Evolutionary conservation across 1,140 invertebrate genomes (phyloP), one percentile per base, ranked within the genome.

Genomic region (Microplitis mediator): DNA sequence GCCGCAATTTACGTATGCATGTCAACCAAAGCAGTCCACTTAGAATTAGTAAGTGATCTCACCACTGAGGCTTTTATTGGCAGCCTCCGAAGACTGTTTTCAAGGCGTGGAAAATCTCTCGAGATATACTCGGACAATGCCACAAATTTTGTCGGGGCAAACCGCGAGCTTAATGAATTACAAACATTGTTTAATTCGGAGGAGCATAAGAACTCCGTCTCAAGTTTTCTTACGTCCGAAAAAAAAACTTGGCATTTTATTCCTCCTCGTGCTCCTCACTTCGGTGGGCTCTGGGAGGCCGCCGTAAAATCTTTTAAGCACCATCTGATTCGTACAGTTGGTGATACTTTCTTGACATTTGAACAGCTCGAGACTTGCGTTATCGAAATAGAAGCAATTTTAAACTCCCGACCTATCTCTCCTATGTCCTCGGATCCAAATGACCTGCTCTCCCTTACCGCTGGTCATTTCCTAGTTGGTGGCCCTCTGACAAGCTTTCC

Each of bases 201-300:
- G 4, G n/a, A 56, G 4, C 52, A 56, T 56, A 56, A 14, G 14
- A 14, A 14, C 11, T n/a, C 11, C 4, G n/a, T 56, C 6, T 2
- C 2, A 13, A 50, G 13, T 50, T 9, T 50, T 13, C 6, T 56
- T n/a, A 56, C n/a, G 4, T n/a, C 4, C 14, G 52, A 14, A 14
- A 11, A 3, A 3, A 13, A 3, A 5, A 3, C 31, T 13, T 65
- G 63, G 63, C 63, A 65, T 45, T 65, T 54, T 51, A 52, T 6
- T 35, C 64, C 64, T 31, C 64, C 64, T 11, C 23, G 45, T 4
- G 64, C 64, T 2, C 64, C 64, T 13, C 64, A 67, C 50, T 67
- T 67, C n/a, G 64, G 64, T 16, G 64, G 64, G n/a, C 13, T 50
- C 6, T 65, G 63, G 63, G 63, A 65, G 14, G 35, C 39, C 4